Evolutionary conservation across 2,888 invertebrate genomes (phyloP).

Genomic region (Catocala fraxini): DNA sequence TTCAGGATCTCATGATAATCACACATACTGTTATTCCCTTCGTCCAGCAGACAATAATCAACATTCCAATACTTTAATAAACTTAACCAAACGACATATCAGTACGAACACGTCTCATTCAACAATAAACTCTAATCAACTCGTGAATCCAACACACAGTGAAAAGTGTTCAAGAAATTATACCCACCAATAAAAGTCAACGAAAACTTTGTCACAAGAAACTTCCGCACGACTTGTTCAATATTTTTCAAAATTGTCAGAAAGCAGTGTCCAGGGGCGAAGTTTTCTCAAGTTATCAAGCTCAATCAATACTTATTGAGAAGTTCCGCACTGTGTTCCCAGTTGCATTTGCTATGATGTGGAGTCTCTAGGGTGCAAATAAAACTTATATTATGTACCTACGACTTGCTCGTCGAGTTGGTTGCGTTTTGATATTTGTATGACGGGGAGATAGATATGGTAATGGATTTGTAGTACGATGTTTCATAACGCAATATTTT

Average conservation of each 20-base stretch:
- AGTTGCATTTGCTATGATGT: constrained; percentile 45
- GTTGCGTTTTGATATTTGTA: background rate
- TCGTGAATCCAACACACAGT: background rate
- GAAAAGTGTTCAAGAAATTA: constrained; percentile 19
- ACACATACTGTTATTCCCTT: no score
- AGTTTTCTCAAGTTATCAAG: constrained; percentile 50
- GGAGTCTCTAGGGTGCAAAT: constrained; percentile 31
- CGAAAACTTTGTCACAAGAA: constrained; percentile 18
- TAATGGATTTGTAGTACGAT: no score
- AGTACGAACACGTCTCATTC: no score
- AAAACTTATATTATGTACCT: constrained; percentile 37
- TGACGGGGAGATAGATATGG: background rate
- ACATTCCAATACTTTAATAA: no score
- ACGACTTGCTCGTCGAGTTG: background rate
- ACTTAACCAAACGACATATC: no score
- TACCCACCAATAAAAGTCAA: constrained; percentile 14
- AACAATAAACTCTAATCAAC: background rate
- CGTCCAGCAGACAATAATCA: no score
- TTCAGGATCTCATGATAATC: no score
- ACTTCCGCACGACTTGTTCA: constrained; percentile 27
- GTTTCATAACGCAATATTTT: background rate
- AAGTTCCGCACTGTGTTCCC: constrained; percentile 41
- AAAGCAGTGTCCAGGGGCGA: constrained; percentile 47
- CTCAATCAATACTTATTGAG: constrained; percentile 65
- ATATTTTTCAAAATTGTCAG: constrained; percentile 43